These are phyloP conservation scores for Polypedilum pembai DNA, from an alignment of 1,140 invertebrate species.

Conservation along the genomic window DNA sequence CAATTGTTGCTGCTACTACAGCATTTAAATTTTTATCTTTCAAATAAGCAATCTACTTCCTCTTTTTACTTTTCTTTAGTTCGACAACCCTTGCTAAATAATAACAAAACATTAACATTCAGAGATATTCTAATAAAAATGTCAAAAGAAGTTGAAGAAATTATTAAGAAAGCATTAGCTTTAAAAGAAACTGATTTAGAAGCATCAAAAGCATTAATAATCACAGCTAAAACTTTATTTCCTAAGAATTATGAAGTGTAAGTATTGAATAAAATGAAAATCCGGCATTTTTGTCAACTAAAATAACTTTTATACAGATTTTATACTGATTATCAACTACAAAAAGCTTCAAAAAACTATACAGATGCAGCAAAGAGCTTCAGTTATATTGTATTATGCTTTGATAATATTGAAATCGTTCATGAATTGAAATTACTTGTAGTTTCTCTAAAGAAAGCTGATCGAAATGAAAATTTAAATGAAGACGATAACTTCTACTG, in stretches of 20 bases:
- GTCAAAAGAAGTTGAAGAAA: not conserved
- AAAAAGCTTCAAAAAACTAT: conserved; percentile 68
- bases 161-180: not conserved
- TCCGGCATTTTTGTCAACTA: conserved; percentile 22
- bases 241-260: conserved; percentile 78
- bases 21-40: too few species aligned
- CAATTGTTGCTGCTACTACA: too few species aligned
- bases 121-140: not conserved
- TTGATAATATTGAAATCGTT: not conserved
- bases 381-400: conserved; percentile 45
- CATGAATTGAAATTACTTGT: not conserved
- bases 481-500: not conserved
- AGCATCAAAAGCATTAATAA: conserved; percentile 80
- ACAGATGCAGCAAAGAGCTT: conserved; percentile 79
- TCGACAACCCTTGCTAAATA: too few species aligned
- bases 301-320: conserved; percentile 40
- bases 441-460: not conserved
- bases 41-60: too few species aligned
- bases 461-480: not conserved
- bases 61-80: too few species aligned
- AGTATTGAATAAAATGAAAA: conserved; percentile 43
- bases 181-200: conserved; percentile 54
- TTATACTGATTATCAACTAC: conserved; percentile 74
- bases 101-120: too few species aligned
- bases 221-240: conserved; percentile 82